Evolutionary conservation across 23 tunicate species (phyloP), one percentile per base, ranked within the genome.

Genomic region (Phallusia fumigata): DNA sequence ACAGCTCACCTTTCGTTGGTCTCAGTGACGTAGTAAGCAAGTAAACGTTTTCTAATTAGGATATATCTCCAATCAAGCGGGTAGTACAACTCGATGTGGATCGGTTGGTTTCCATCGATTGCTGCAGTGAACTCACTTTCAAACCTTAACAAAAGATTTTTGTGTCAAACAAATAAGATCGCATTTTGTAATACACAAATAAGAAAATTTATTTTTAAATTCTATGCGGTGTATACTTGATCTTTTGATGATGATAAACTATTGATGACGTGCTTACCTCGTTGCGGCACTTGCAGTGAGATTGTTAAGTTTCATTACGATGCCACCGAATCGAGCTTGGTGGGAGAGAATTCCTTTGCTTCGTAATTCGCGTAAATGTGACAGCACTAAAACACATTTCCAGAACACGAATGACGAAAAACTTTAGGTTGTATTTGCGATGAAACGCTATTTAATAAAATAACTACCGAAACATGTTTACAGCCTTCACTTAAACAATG

Each of bases 11-110:
- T 65, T 12, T 64, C 74, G 21, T 52, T 85, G 30, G 19, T 51
- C n/a, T 85, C 58, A 35, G 81, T 81, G 13, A 73, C 64, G 36
- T 65, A 85, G 64, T 85, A 85, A 21, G 86, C 35, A 47, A 86
- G 89, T 34, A 90, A 13, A 28, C 78, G 80, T 51, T 90, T 90
- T 33, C 53, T 90, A 8, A 90, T 78, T 13, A 81, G 86, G 0
- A 90, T 72, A 33, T 84, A 80, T 64, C 95, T 76, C 95, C 95
- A 90, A 30, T 87, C 80, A 32, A 90, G 74, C 10, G 95, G 89
- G 31, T 32, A 85, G 35, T 36, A 85, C 26, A 85, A 65, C 19
- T 75, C 64, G 0, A 85, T 3, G 36, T 76, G 35, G 58, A 85
- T 36, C 6, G 65, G 18, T 26, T 85, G 83, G 65, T 47, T 85